A percentile compares a stretch with the other conserved stretches of the same genome.
phyloP scores from a whole-genome alignment of 2,888 invertebrate genomes.

The Axea sp. region DNA sequence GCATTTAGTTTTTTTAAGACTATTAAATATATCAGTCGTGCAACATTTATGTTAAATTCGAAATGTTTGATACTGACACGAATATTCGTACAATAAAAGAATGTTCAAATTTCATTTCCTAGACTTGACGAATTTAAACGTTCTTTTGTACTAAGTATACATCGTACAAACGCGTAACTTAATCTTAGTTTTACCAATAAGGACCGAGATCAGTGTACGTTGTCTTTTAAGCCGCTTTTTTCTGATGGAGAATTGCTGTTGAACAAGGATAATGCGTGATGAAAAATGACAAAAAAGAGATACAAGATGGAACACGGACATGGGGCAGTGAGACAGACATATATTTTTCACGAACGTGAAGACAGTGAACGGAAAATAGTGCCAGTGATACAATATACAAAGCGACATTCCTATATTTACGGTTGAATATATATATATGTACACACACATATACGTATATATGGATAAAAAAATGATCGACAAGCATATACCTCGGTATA shows the following conservation, averaged over 20 bases:
- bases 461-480: constrained; percentile 4
- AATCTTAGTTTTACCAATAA: constrained; percentile 27
- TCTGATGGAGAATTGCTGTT: constrained; percentile 6
- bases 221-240: background rate
- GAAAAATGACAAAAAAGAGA: constrained; percentile 29
- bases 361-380: constrained; percentile 46
- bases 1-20: no score
- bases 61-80: no score
- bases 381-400: constrained; percentile 46
- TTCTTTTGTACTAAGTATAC: constrained; percentile 9
- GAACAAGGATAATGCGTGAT: constrained; percentile 42
- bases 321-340: constrained; percentile 46
- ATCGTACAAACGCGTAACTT: constrained; percentile 4
- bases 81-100: no score
- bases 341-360: constrained; percentile 42
- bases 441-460: constrained; percentile 16
- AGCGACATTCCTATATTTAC: constrained; percentile 31
- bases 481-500: constrained; percentile 16
- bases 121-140: background rate
- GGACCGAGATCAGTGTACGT: background rate
- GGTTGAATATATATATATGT: constrained; percentile 11
- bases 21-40: no score
- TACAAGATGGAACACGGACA: constrained; percentile 26
- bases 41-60: no score
- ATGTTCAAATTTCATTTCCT: no score